Evolutionary conservation across 2,888 invertebrate species (phyloP), one percentile per base, ranked within the genome.

Genomic region (Pinctada fucata): DNA sequence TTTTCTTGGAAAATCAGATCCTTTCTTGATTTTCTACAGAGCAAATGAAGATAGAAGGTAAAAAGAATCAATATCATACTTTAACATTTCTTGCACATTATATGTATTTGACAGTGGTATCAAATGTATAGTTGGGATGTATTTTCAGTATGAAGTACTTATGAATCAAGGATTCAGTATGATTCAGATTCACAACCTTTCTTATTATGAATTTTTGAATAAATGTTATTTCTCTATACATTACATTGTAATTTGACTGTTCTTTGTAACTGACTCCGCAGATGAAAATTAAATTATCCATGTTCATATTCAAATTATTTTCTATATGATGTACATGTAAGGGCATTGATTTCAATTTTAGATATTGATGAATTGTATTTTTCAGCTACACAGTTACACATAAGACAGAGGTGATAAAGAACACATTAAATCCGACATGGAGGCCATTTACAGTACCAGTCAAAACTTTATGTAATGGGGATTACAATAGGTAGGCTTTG

Each of bases 401-500:
- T 85, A 92, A 93, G 85, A 94, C 94, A 66, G 94, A 94, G 86
- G 93, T 93, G 58, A 91, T 93, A 64, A 93, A 92, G 85, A 93
- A 93, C 79, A 93, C 93, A 45, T 84, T 93, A 71, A 93, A 94
- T 85, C 94, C 94, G 10, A 91, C 90, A 3, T 94, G 94, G 94
- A 91, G 90, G 76, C 86, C 92, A 2, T 93, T 94, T 79, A 90
- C 90, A 5, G 85, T 94, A n/a, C 90, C 93, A 45, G 91, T 93
- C 2, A 89, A 93, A 66, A 88, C 92, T 6, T 88, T 95, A 64
- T 94, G 94, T 87, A 93, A 93, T 86, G 94, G 93, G 6, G 94
- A 94, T 86, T 92, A 93, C 86, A 94, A 94, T 81, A 91, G 92
- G 91, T 92, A 80, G 68, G 64, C 31, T 16, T 4, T 66, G 16